Conservation (phyloP, 2,888 invertebrate species). For the Aporophyla lueneburgensis region DNA sequence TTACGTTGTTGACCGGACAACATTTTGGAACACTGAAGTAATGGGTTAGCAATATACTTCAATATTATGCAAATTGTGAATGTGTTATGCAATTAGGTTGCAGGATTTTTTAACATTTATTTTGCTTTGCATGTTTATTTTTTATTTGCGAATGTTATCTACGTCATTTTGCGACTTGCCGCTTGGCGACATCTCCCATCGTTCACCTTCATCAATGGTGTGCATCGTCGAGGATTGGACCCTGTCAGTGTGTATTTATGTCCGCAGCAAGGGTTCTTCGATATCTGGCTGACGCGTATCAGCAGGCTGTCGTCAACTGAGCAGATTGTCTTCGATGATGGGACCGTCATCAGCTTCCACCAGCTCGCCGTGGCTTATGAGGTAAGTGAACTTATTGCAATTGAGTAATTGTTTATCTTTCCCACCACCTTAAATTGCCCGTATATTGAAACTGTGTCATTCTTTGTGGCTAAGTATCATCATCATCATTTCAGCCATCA, state of each 20-base stretch:
- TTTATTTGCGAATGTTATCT: slow-evolving; percentile 21
- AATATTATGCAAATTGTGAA: too few relatives aligned
- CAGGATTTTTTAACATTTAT: too few relatives aligned
- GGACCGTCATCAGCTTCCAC: slow-evolving; percentile 94
- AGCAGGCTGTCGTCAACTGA: slow-evolving; percentile 94
- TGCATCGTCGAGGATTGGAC: slow-evolving; percentile 30
- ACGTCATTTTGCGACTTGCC: slow-evolving; percentile 33
- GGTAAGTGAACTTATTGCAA: slow-evolving; percentile 83
- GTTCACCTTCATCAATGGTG: slow-evolving; percentile 37
- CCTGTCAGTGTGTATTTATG: slow-evolving; percentile 69
- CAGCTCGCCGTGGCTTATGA: slow-evolving; percentile 97
- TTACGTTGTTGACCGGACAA: too few relatives aligned
- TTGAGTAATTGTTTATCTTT: background rate
- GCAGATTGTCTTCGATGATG: slow-evolving; percentile 97
- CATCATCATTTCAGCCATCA: too few relatives aligned
- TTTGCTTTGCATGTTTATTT: background rate
- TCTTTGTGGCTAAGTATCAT: too few relatives aligned
- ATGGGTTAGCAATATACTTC: too few relatives aligned
- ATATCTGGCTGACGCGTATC: slow-evolving; percentile 97
- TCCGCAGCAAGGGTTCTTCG: slow-evolving; percentile 95
- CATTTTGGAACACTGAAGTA: too few relatives aligned
- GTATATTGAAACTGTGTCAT: background rate
- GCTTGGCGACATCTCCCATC: slow-evolving; percentile 29
- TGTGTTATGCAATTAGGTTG: too few relatives aligned
- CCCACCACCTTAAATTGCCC: too few relatives aligned